Conservation (phyloP, 2,888 invertebrate genomes). For the Pyralis farinalis region DNA sequence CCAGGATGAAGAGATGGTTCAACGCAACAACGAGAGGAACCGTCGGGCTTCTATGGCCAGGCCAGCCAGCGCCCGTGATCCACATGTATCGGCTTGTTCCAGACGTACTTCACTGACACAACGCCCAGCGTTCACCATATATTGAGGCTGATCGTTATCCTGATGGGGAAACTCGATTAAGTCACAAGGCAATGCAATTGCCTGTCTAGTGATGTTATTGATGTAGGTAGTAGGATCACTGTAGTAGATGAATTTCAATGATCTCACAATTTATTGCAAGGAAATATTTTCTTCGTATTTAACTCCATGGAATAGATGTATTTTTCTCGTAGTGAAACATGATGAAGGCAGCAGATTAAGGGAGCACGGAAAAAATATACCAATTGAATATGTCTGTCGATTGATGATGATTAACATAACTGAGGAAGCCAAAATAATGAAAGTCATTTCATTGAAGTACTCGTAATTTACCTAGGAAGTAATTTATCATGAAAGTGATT, state of each 20-base stretch:
- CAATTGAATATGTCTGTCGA: no score
- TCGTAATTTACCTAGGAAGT: no score
- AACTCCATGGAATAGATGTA: no score
- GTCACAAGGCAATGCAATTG: background rate
- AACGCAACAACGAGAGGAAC: constrained; percentile 56
- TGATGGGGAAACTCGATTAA: background rate
- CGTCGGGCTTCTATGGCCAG: constrained; percentile 48
- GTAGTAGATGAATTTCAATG: background rate
- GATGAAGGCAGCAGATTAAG: no score
- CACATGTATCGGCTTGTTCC: constrained; percentile 48
- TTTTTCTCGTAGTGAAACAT: no score
- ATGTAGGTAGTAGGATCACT: constrained; percentile 9
- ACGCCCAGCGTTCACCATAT: constrained; percentile 68
- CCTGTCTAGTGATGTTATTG: constrained; percentile 2
- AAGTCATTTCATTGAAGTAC: no score
- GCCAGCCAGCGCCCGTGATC: constrained; percentile 57
- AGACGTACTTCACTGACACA: constrained; percentile 59
- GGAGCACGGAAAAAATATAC: no score
- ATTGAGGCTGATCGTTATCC: constrained; percentile 27
- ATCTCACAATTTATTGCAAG: no score
- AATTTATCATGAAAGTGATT: no score
- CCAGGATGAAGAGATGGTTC: constrained; percentile 42
- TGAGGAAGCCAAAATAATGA: no score
- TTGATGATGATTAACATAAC: no score
- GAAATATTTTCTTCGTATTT: no score